phyloP scores from a whole-genome alignment of 2,797 vertebrate species.

The Manis javanica region DNA sequence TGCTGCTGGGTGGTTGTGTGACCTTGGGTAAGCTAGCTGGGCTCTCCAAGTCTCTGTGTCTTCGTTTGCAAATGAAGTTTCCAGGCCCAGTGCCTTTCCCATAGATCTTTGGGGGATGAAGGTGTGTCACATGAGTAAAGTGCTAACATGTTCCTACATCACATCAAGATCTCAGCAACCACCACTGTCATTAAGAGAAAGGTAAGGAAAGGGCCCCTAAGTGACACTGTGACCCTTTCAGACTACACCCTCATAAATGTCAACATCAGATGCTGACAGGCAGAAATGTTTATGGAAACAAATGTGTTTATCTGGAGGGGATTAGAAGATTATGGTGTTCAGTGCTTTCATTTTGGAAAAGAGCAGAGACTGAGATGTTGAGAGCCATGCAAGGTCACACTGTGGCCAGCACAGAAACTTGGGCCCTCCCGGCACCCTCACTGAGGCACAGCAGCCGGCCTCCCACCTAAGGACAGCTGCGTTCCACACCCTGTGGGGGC shows the following conservation, averaged over 20 bases:
- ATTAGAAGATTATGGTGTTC: neutral
- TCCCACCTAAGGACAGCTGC: neutral
- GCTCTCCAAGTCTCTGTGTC: neutral
- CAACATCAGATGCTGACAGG: neutral
- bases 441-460: neutral
- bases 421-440: neutral
- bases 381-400: neutral
- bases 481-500: rapidly evolving
- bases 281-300: neutral
- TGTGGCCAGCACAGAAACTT: no score
- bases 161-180: neutral
- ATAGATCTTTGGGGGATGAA: neutral
- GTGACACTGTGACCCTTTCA: neutral
- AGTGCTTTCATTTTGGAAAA: neutral
- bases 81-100: neutral
- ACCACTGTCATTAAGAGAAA: neutral
- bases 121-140: neutral
- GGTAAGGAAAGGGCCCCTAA: neutral
- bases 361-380: neutral
- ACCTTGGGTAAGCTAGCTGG: neutral
- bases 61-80: neutral
- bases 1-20: neutral
- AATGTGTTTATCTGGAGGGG: neutral
- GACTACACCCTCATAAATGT: neutral
- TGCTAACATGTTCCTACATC: neutral